A percentile compares a stretch with the other conserved stretches of the same genome.
Evolutionary conservation across 2,888 invertebrate genomes (phyloP).

Genomic region (Amphimallon solstitiale): DNA sequence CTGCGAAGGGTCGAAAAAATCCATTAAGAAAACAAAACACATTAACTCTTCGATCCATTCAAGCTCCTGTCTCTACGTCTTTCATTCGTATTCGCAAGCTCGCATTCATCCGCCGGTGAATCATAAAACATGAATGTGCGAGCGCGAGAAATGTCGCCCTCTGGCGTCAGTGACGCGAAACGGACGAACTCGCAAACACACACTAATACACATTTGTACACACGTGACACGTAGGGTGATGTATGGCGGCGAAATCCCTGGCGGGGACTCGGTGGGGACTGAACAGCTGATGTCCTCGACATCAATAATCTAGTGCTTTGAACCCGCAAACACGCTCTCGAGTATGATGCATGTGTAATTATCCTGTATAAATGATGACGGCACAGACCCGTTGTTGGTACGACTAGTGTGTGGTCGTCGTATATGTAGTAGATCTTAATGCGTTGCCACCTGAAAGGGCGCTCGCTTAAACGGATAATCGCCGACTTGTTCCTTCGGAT

Average conservation of each 20-base stretch:
- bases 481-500: conserved; percentile 34
- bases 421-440: conserved; percentile 53
- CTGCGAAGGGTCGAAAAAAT: conserved; percentile 1
- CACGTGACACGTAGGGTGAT: conserved; percentile 24
- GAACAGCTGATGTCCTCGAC: conserved; percentile 52
- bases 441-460: conserved; percentile 49
- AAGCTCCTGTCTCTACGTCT: conserved; percentile 14
- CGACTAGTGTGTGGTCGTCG: not conserved
- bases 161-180: conserved; percentile 26
- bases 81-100: conserved; percentile 24
- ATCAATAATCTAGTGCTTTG: conserved; percentile 53
- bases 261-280: conserved; percentile 25
- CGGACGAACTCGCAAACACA: conserved; percentile 13
- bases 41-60: conserved; percentile 29
- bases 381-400: conserved; percentile 42
- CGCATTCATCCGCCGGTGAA: conserved; percentile 27
- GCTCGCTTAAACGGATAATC: conserved; percentile 46
- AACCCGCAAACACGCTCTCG: conserved; percentile 48
- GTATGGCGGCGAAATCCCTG: conserved; percentile 22
- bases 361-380: conserved; percentile 53
- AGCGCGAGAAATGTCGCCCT: conserved; percentile 31
- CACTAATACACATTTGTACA: not conserved
- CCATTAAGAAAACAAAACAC: conserved; percentile 29
- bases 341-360: conserved; percentile 56
- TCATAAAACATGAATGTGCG: conserved; percentile 33